phyloP scores from a whole-genome alignment of 2,888 invertebrate species.

The Aproaerema taeniolella region DNA sequence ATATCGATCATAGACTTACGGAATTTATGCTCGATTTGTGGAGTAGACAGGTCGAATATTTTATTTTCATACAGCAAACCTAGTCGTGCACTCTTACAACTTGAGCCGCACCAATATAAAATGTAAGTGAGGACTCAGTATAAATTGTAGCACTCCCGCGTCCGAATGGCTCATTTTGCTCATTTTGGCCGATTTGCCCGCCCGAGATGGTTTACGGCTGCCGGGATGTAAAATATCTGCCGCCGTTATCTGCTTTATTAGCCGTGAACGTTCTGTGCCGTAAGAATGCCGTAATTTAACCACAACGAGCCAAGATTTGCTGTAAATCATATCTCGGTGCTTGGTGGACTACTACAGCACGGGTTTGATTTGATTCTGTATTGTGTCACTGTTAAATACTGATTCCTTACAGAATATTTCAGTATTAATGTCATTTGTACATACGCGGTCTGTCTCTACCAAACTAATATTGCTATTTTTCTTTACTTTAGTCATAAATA shows the following conservation, averaged over 20 bases:
- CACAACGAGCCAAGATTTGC: constrained; percentile 15
- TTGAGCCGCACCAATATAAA: constrained; percentile 25
- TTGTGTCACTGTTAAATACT: too few species aligned
- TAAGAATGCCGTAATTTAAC: constrained; percentile 11
- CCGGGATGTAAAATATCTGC: constrained; percentile 57
- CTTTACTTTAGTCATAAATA: too few species aligned
- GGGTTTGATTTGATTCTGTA: too few species aligned
- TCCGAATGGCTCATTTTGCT: constrained; percentile 71
- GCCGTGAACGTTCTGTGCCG: constrained; percentile 37
- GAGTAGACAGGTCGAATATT: too few species aligned
- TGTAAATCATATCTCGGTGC: constrained; percentile 10
- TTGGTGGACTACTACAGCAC: background rate
- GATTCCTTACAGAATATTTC: too few species aligned
- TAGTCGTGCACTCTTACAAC: too few species aligned
- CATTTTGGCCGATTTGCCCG: constrained; percentile 62
- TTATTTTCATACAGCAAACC: background rate
- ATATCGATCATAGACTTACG: too few species aligned
- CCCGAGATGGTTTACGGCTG: constrained; percentile 56
- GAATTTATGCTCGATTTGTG: too few species aligned
- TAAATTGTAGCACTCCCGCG: constrained; percentile 67
- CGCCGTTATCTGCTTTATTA: constrained; percentile 59
- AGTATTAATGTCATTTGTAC: too few species aligned
- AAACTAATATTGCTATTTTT: too few species aligned
- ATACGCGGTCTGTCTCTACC: too few species aligned
- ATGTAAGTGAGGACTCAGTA: constrained; percentile 47